Evolutionary conservation across 2,113 vertebrate species (phyloP).

Genomic region (Hucho hucho): DNA sequence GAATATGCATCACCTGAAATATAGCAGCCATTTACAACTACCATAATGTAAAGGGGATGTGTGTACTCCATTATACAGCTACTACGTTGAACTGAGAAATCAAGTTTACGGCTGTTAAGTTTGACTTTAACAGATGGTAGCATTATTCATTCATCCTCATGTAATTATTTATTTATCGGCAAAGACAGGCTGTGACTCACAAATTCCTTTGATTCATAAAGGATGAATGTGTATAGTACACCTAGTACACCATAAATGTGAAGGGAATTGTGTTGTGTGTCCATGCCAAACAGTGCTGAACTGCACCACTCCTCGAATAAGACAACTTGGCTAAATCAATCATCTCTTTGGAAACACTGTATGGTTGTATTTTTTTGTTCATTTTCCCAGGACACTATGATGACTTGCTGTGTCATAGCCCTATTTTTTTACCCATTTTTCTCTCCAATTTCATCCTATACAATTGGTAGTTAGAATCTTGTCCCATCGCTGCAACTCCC

Average conservation of each 20-base stretch:
- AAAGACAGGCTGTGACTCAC: slow-evolving; percentile 51
- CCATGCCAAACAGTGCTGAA: not conserved
- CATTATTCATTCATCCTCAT: slow-evolving; percentile 42
- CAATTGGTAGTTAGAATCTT: too few relatives aligned
- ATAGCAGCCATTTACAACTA: slow-evolving; percentile 21
- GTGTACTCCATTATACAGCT: not conserved
- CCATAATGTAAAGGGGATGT: not conserved
- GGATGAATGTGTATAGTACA: slow-evolving; percentile 10
- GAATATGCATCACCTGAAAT: slow-evolving; percentile 14
- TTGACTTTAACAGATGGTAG: slow-evolving; percentile 57
- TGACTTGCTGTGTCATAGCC: slow-evolving; percentile 47
- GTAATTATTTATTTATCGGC: slow-evolving; percentile 42
- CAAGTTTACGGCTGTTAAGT: slow-evolving; percentile 30
- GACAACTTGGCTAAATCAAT: slow-evolving; percentile 53
- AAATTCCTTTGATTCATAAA: slow-evolving; percentile 29
- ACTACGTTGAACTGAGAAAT: slow-evolving; percentile 27
- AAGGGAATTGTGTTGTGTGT: slow-evolving; percentile 3
- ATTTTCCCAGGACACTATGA: slow-evolving; percentile 43
- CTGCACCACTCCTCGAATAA: slow-evolving; percentile 23
- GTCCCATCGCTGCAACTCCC: too few relatives aligned
- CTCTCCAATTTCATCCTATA: too few relatives aligned
- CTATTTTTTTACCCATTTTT: too few relatives aligned
- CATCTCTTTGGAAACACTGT: slow-evolving; percentile 15
- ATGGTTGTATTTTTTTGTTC: slow-evolving; percentile 21
- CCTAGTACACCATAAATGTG: slow-evolving; percentile 9